phyloP scores from a whole-genome alignment of 1,140 invertebrate genomes.

The Pteromalus puparum region DNA sequence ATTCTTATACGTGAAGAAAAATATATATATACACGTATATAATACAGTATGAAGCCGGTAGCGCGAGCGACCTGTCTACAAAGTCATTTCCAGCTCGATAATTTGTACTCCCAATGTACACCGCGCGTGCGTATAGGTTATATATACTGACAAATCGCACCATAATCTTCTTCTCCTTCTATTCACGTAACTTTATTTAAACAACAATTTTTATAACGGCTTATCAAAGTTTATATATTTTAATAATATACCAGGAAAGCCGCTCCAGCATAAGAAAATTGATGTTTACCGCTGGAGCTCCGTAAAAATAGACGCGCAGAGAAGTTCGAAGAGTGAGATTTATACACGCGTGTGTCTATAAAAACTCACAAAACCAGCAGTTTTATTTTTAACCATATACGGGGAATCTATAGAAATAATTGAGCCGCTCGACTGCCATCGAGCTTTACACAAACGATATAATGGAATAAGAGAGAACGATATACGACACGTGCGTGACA shows the following conservation, averaged over 20 bases:
- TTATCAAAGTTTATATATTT: no score
- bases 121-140: not conserved
- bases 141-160: not conserved
- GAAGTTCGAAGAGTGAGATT: not conserved
- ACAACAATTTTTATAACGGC: no score
- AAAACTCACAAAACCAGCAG: not conserved
- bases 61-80: not conserved
- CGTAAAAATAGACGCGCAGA: not conserved
- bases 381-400: not conserved
- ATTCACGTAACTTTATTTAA: no score
- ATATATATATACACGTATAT: not conserved
- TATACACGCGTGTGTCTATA: not conserved
- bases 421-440: not conserved
- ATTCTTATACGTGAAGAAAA: slow-evolving; percentile 15
- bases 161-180: no score
- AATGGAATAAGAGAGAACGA: not conserved
- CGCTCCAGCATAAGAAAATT: no score
- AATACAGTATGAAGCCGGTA: no score
- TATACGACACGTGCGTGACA: no score
- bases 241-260: no score
- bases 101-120: slow-evolving; percentile 25
- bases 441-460: not conserved
- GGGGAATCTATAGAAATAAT: slow-evolving; percentile 20
- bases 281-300: no score
- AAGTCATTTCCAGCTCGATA: slow-evolving; percentile 38